A percentile compares a stretch with the other conserved stretches of the same genome.
Conservation (phyloP, 2,113 vertebrate genomes). For the Pseudois nayaur region DNA sequence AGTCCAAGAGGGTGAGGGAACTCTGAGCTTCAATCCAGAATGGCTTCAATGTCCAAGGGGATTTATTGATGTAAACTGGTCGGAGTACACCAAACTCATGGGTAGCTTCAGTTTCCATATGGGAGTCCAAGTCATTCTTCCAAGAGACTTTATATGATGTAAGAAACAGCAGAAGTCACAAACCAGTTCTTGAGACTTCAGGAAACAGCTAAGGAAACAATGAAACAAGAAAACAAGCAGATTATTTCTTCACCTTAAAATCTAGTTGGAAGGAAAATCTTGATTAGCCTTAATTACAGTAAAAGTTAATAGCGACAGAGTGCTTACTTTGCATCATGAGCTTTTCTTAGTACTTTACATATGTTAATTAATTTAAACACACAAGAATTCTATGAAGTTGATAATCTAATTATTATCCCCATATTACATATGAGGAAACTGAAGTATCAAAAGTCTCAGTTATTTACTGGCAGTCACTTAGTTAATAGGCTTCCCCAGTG, state of each 20-base stretch:
- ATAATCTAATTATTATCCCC: not conserved
- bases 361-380: not conserved
- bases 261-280: not conserved
- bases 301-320: not conserved
- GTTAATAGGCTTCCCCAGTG: not conserved
- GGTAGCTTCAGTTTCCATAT: not conserved
- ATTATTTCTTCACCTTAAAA: not conserved
- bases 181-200: not conserved
- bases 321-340: not conserved
- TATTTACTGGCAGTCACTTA: not conserved
- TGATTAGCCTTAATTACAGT: not conserved
- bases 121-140: not conserved
- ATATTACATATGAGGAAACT: not conserved
- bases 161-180: slow-evolving; percentile 17
- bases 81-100: not conserved
- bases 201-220: not conserved
- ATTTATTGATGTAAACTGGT: not conserved
- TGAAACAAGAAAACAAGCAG: not conserved
- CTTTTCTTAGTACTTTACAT: not conserved
- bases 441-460: not conserved
- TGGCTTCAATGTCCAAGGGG: not conserved
- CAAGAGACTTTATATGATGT: slow-evolving; percentile 7
- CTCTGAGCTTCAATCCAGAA: not conserved
- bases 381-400: not conserved
- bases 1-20: not conserved